Percentiles rank a stretch among this genome's conserved stretches.
These are phyloP conservation scores for Sesia bembeciformis DNA, from an alignment of 2,888 invertebrate genomes.

Conservation along the genomic window DNA sequence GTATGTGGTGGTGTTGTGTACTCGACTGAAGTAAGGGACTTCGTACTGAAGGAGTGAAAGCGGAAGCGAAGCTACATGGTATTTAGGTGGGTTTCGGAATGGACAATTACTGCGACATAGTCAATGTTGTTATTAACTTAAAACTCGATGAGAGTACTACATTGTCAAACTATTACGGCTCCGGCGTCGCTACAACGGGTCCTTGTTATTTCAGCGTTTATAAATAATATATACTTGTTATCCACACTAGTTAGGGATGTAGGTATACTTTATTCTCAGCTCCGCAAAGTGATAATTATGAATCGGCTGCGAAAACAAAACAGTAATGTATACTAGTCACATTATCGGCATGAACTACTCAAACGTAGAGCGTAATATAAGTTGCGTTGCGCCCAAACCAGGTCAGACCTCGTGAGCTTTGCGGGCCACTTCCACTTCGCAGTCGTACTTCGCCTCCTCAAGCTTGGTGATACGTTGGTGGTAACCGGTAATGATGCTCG, in stretches of 20 bases:
- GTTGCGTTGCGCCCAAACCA: conserved; percentile 54
- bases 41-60: conserved; percentile 44
- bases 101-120: conserved; percentile 44
- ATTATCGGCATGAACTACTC: conserved; percentile 65
- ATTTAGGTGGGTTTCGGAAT: conserved; percentile 39
- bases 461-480: conserved; percentile 87
- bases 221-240: conserved; percentile 53
- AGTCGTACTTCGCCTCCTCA: conserved; percentile 97
- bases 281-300: conserved; percentile 47
- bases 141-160: conserved; percentile 54
- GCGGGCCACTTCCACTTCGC: conserved; percentile 96
- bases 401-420: conserved; percentile 95
- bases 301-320: conserved; percentile 67
- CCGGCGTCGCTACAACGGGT: conserved; percentile 50
- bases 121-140: conserved; percentile 48
- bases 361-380: conserved; percentile 57
- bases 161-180: conserved; percentile 42
- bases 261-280: conserved; percentile 53
- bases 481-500: conserved; percentile 83
- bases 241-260: conserved; percentile 66
- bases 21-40: conserved; percentile 27
- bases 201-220: conserved; percentile 65
- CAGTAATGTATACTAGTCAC: conserved; percentile 59
- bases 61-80: conserved; percentile 70
- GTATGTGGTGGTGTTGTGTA: conserved; percentile 23